These are phyloP conservation scores for Pachyramphus minor DNA, from an alignment of 2,113 vertebrate genomes.

Conservation along the genomic window DNA sequence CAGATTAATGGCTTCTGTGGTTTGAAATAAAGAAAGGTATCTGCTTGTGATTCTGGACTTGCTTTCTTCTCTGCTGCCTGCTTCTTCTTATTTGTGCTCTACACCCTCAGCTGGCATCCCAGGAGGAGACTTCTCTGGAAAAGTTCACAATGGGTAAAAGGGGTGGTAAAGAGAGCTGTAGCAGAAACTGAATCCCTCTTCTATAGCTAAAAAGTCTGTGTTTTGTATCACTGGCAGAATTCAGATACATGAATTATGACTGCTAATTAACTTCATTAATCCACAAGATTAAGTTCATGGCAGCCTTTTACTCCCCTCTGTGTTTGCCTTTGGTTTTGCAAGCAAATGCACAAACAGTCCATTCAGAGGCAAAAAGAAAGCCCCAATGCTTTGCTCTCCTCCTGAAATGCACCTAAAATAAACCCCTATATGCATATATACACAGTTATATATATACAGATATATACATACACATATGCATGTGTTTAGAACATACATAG, in stretches of 20 bases:
- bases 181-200: not conserved
- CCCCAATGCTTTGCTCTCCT: not conserved
- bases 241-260: not conserved
- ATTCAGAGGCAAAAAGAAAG: not conserved
- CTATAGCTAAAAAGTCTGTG: not conserved
- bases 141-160: not conserved
- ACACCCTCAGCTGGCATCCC: not conserved
- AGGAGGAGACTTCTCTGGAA: not conserved
- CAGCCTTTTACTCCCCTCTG: not conserved
- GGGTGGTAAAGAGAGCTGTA: not conserved
- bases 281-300: not conserved
- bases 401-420: constrained; percentile 10
- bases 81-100: not conserved
- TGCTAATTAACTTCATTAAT: not conserved
- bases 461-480: not conserved
- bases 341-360: not conserved
- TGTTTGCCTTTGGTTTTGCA: constrained; percentile 21
- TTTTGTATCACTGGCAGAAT: not conserved
- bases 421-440: not conserved
- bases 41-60: not conserved
- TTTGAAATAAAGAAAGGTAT: not conserved
- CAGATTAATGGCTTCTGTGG: not conserved
- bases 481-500: not conserved
- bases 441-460: not conserved
- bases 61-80: not conserved